phyloP scores from a whole-genome alignment of 2,888 invertebrate genomes.

The Timema cristinae region DNA sequence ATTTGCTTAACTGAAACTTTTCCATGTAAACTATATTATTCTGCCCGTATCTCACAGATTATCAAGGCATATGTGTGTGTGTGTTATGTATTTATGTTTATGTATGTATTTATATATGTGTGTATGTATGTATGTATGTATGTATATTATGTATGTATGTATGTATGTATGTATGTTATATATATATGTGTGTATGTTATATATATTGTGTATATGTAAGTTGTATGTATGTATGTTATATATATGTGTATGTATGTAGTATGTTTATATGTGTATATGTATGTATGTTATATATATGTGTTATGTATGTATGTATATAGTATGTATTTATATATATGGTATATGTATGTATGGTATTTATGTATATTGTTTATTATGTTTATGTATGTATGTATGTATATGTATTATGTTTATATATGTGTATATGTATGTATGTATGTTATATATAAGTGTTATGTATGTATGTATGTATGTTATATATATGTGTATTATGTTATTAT shows the following conservation, averaged over 20 bases:
- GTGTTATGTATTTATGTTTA: neutral
- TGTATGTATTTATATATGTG: no score
- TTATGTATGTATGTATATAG: slow-evolving; percentile 29
- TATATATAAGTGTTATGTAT: slow-evolving; percentile 15
- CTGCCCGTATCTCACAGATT: no score
- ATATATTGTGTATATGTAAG: no score
- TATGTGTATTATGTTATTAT: no score
- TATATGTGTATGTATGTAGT: slow-evolving; percentile 28
- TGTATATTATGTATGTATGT: no score
- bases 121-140: no score
- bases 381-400: neutral
- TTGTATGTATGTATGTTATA: slow-evolving; percentile 12
- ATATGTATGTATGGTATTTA: no score
- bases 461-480: neutral
- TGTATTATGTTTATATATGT: neutral
- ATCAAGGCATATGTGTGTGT: neutral
- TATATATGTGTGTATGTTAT: no score
- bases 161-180: no score
- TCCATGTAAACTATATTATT: no score
- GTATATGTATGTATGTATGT: no score
- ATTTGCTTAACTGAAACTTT: no score
- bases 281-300: slow-evolving; percentile 30
- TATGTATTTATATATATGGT: slow-evolving; percentile 24
- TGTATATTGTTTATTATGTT: slow-evolving; percentile 14
- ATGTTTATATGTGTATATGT: slow-evolving; percentile 26